Evolutionary conservation across 2,113 vertebrate species (phyloP), one percentile per base, ranked within the genome.

Genomic region (Podilymbus podiceps): DNA sequence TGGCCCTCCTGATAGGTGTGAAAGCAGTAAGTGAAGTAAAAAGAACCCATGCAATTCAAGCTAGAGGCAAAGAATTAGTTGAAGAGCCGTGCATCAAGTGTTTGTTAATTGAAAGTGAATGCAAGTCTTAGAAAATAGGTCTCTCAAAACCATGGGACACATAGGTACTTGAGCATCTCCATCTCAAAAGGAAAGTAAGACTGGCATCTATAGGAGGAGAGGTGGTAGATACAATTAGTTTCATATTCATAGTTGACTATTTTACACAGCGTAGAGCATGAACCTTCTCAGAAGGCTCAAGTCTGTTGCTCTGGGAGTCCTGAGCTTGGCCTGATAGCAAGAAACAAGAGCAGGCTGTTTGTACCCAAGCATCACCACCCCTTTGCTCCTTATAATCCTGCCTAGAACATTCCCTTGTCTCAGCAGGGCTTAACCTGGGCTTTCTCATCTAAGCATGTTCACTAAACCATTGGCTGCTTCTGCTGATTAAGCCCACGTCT

Each of bases 61-160:
- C 35, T 64, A 19, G 66, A 79, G 81, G 58, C 73, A 78, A 66
- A 78, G 44, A 60, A 38, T 69, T 42, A 66, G 71, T 56, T 79
- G 85, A 73, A 82, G 85, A 95, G 71, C 62, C 11, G 5, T 1
- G 3, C 10, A 24, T 31, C n/a, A 25, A 77, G 49, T 81, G 72
- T 84, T 74, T 94, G 44, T 86, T 93, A 93, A 85, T 77, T 96
- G 83, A 52, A 86, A 90, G 40, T 38, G 85, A 35, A 35, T 35
- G 13, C 19, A 31, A 80, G 35, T 72, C n/a, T 60, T 92, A 68
- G 85, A 56, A 83, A 86, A 83, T 24, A 44, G 42, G 35, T 82
- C n/a, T 90, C 27, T 87, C 46, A 50, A 78, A 95, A 77, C 67
- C 0, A 0, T 75, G 40, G 27, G 64, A 44, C 12, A 5, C 20